These are phyloP conservation scores for Diceros bicornis DNA, from an alignment of 2,797 vertebrate species.

Conservation along the genomic window DNA sequence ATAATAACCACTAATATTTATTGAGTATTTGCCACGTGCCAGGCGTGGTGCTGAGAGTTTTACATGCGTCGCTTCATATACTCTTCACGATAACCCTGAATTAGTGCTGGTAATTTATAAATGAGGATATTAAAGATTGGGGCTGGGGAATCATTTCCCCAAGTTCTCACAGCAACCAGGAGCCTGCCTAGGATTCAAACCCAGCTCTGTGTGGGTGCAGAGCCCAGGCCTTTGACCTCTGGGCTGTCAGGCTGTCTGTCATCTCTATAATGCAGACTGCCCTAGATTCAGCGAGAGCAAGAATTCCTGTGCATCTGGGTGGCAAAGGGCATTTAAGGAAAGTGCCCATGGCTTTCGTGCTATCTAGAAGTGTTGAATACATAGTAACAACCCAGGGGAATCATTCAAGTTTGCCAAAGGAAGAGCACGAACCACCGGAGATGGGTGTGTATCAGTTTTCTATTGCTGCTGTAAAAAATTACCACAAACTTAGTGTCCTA, in stretches of 20 bases:
- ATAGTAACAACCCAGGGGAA: not conserved
- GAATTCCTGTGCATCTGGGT: not conserved
- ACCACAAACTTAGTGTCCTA: not conserved
- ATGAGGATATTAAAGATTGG: not conserved
- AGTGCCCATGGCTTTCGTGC: not conserved
- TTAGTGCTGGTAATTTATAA: not conserved
- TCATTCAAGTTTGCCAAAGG: not conserved
- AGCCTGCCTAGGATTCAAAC: not conserved
- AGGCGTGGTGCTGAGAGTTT: not conserved
- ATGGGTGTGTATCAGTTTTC: not conserved
- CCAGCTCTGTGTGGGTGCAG: not conserved
- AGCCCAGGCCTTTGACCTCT: not conserved
- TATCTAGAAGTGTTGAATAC: not conserved
- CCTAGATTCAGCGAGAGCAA: not conserved
- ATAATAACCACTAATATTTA: not conserved
- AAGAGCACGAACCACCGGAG: not conserved
- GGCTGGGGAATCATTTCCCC: not conserved
- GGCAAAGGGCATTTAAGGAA: not conserved
- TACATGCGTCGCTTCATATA: rapidly evolving
- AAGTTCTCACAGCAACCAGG: not conserved
- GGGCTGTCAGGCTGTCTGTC: not conserved
- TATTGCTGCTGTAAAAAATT: not conserved
- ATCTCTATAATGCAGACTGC: not conserved
- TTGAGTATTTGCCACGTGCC: not conserved
- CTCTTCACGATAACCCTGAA: not conserved